Evolutionary conservation across 2,113 vertebrate species (phyloP), one percentile per base, ranked within the genome.

Genomic region (Toxotes chatareus): DNA sequence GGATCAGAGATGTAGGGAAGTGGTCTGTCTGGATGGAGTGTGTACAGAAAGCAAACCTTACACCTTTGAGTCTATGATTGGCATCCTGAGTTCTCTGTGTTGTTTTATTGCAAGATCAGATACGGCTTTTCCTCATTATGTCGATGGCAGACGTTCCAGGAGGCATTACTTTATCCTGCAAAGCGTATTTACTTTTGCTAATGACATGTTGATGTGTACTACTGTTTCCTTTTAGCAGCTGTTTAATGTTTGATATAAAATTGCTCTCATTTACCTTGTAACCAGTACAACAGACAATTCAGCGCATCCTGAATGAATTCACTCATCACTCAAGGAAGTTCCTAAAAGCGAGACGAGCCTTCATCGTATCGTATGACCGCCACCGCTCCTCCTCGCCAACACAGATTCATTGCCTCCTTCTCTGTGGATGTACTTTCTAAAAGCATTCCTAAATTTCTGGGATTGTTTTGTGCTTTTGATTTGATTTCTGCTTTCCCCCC

Each of bases 401-500:
- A 56, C 19, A 23, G 16, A 49, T 14, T 75, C 7, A 62, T 27
- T 40, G 36, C 47, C 1, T 7, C 44, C 34, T 21, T 7, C 56
- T 56, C 14, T 42, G 42, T 31, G 32, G 23, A 17, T 55, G 32
- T 19, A n/a, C 74, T 66, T 23, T 62, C 0, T 10, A 62, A 82
- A 44, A 11, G 38, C 40, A 10, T 51, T 82, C 59, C 10, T 27
- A 31, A 55, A 69, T 60, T 51, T 53, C 21, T 38, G 61, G 49
- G 13, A 61, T 79, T 76, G 46, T 69, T 57, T 80, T 56, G 3
- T 49, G 14, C 14, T 21, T 76, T 34, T 40, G 42, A 62, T 66
- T 31, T 78, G 44, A 79, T 76, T 83, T 53, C 68, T 65, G 42
- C 67, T 23, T 69, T 21, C 57, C 68, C 56, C 12, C 17, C 63